Conservation (phyloP, 2,888 invertebrate species). For the Pocota personata region DNA sequence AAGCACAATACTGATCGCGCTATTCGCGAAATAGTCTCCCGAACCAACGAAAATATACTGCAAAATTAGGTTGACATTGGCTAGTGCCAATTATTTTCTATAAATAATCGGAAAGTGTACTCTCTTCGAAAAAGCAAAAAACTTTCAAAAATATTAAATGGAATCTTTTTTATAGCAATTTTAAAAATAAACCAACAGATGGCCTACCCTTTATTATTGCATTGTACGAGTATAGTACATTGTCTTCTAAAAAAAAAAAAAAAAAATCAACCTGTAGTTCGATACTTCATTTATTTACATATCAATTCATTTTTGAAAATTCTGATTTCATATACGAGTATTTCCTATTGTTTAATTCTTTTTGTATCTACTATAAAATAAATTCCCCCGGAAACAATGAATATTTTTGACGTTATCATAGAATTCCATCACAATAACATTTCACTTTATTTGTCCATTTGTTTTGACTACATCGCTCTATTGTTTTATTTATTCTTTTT, state of each 20-base stretch:
- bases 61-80: no score
- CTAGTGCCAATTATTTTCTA: no score
- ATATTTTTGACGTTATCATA: not conserved
- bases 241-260: not conserved
- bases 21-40: no score
- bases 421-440: constrained; percentile 4
- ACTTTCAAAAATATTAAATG: no score
- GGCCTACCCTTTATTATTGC: no score
- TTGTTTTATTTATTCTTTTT: constrained; percentile 2
- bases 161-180: no score
- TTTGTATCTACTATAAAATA: not conserved
- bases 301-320: not conserved
- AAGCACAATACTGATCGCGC: no score
- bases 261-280: not conserved
- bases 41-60: no score
- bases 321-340: not conserved
- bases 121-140: no score
- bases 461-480: not conserved
- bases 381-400: not conserved
- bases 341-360: not conserved
- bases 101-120: no score
- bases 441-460: constrained; percentile 42
- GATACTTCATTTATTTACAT: not conserved
- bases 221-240: not conserved
- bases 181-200: no score